phyloP scores from a whole-genome alignment of 2,888 invertebrate genomes.

The Globia sparganii region DNA sequence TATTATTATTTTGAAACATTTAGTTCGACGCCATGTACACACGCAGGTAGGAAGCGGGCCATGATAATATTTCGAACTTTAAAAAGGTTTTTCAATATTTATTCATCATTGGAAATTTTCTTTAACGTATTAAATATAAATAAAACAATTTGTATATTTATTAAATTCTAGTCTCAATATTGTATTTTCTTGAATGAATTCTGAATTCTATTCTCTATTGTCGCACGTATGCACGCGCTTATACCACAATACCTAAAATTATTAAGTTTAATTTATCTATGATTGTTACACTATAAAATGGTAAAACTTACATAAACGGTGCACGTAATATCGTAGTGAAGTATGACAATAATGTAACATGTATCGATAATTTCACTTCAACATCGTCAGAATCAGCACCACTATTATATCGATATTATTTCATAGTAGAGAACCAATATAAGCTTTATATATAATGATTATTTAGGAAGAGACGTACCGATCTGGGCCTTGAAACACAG shows the following conservation, averaged over 20 bases:
- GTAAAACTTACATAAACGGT: constrained; percentile 61
- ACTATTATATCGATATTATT: constrained; percentile 50
- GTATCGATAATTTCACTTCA: constrained; percentile 50
- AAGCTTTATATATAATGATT: constrained; percentile 35
- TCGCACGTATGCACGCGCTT: constrained; percentile 15
- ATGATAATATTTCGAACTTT: constrained; percentile 19
- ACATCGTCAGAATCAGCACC: constrained; percentile 59
- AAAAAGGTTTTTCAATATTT: constrained; percentile 2
- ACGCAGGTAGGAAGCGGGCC: constrained; percentile 12
- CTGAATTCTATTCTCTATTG: constrained; percentile 47
- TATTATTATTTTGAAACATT: constrained; percentile 49
- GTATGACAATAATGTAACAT: constrained; percentile 60
- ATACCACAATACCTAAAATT: constrained; percentile 49
- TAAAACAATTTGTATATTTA: constrained; percentile 51
- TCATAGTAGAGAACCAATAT: constrained; percentile 41
- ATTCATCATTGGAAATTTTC: constrained; percentile 12
- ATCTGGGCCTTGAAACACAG: constrained; percentile 11
- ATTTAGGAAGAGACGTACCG: constrained; percentile 46
- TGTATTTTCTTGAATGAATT: constrained; percentile 36
- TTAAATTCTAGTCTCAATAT: constrained; percentile 38
- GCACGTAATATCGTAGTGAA: constrained; percentile 63
- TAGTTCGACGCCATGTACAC: constrained; percentile 40
- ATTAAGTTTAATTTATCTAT: constrained; percentile 50
- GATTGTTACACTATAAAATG: constrained; percentile 57
- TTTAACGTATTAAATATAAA: constrained; percentile 25